phyloP scores from a whole-genome alignment of 2,797 vertebrate species.

The Hydrocynus forskahlii region DNA sequence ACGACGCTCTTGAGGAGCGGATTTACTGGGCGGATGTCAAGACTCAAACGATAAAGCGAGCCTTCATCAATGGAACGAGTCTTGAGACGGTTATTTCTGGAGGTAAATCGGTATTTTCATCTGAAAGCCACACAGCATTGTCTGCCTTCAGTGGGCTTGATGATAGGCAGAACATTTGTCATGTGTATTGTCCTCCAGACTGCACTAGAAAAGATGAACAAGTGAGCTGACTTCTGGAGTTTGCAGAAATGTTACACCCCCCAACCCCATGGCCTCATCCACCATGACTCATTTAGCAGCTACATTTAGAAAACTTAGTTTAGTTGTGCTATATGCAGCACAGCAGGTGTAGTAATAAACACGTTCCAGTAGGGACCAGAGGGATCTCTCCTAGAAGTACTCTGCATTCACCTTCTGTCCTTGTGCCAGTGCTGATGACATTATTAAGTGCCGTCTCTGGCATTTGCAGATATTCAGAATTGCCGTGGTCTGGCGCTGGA shows the following conservation, averaged over 20 bases:
- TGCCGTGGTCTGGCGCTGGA: slow-evolving; percentile 95
- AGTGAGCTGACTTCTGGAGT: not conserved
- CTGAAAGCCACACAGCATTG: not conserved
- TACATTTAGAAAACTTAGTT: not conserved
- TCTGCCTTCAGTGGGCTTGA: slow-evolving; percentile 12
- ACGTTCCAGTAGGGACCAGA: not conserved
- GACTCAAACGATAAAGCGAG: slow-evolving; percentile 95
- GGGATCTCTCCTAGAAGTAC: not conserved
- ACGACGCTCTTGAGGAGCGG: slow-evolving; percentile 90
- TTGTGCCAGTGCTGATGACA: slow-evolving; percentile 18
- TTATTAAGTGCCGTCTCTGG: slow-evolving; percentile 38
- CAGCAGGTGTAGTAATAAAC: slow-evolving; percentile 3
- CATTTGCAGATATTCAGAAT: slow-evolving; percentile 88
- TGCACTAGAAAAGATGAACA: slow-evolving; percentile 6
- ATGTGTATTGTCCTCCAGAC: slow-evolving; percentile 27
- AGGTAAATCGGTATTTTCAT: slow-evolving; percentile 76
- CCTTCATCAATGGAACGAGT: slow-evolving; percentile 96
- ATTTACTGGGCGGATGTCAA: slow-evolving; percentile 98
- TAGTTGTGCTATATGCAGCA: slow-evolving; percentile 22
- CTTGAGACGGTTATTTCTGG: slow-evolving; percentile 94
- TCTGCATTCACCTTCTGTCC: not conserved
- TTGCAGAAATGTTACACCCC: not conserved
- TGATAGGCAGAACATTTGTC: not conserved
- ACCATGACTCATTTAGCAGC: not conserved
- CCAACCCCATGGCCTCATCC: not conserved